These are phyloP conservation scores for Serripes groenlandicus DNA, from an alignment of 2,888 invertebrate species.

Conservation along the genomic window DNA sequence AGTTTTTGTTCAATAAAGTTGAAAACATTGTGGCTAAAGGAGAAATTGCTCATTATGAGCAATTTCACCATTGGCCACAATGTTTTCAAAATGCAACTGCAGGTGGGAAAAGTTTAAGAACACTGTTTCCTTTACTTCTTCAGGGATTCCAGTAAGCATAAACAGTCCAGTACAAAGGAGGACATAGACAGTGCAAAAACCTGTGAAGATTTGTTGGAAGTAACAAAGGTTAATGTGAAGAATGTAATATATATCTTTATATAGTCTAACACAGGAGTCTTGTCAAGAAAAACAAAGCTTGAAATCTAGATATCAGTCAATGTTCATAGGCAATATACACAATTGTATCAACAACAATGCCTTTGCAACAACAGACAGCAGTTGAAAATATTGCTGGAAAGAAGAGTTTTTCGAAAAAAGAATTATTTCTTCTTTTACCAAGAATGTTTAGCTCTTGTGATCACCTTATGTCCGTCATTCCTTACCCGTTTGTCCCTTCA, in stretches of 20 bases:
- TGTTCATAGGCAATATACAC: neutral
- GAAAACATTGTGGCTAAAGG: too few species aligned
- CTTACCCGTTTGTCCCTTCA: too few species aligned
- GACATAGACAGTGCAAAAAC: conserved; percentile 81
- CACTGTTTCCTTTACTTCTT: too few species aligned
- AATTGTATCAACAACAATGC: neutral
- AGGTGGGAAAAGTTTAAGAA: too few species aligned
- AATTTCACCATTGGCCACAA: too few species aligned
- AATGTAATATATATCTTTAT: conserved; percentile 42
- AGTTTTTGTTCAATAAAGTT: too few species aligned
- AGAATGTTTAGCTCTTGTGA: too few species aligned
- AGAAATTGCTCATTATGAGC: too few species aligned
- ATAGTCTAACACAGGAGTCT: neutral
- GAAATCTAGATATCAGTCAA: neutral
- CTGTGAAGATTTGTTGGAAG: conserved; percentile 80
- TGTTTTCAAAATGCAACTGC: too few species aligned
- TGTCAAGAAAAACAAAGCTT: neutral
- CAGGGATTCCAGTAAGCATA: conserved; percentile 39
- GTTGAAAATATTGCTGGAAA: neutral
- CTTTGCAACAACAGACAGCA: neutral
- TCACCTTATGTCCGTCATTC: too few species aligned
- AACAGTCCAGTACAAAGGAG: conserved; percentile 65
- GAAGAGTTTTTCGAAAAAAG: neutral
- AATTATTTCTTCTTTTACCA: neutral
- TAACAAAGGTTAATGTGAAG: conserved; percentile 77